Base-by-base conservation (phyloP, 2,113 vertebrate genomes). In the Pterocles burchelli region DNA sequence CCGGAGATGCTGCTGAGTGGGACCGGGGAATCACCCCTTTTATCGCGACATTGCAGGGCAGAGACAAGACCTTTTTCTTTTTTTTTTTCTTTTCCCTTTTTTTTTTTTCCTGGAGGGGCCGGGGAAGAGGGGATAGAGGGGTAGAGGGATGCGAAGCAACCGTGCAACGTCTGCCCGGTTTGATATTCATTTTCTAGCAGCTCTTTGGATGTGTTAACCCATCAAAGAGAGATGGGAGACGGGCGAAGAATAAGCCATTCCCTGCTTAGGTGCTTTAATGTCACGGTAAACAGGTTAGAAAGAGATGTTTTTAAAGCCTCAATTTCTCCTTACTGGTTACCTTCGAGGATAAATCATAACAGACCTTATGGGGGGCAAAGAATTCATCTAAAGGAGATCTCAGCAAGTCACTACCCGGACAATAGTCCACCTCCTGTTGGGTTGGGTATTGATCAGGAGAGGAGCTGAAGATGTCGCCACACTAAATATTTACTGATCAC, bases 401-500 rank as follows among this genome's bases (percentile, higher is more conserved):
- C 97, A 96, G 97, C 96, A 88, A 98, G 96, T 97, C 97, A 94
- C 97, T 98, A 95, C 97, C 97, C 97, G 98, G 98, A 98, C 98
- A 97, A 98, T 96, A 98, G 97, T 96, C 96, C 97, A 94, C 97
- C 98, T 98, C 98, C 98, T 97, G 97, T 97, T 95, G 98, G 98
- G 98, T 97, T 97, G 97, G 70, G 96, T 97, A 99, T 99, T 98
- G 99, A 99, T 99, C 98, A 98, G 97, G 96, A 98, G 98, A 97
- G 98, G 97, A 98, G 99, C 97, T 97, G 98, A 98, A 98, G 98
- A 99, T 98, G 98, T 99, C 98, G 98, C 98, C 98, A 98, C 98
- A 98, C 99, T 99, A 99, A 99, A 99, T 99, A 99, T 99, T 99
- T 99, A 99, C 99, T 98, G 98, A 99, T 99, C 98, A 98, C 98